These are phyloP conservation scores for Diadema setosum DNA, from an alignment of 35 echinoderm and acorn worm genomes.

Conservation along the genomic window DNA sequence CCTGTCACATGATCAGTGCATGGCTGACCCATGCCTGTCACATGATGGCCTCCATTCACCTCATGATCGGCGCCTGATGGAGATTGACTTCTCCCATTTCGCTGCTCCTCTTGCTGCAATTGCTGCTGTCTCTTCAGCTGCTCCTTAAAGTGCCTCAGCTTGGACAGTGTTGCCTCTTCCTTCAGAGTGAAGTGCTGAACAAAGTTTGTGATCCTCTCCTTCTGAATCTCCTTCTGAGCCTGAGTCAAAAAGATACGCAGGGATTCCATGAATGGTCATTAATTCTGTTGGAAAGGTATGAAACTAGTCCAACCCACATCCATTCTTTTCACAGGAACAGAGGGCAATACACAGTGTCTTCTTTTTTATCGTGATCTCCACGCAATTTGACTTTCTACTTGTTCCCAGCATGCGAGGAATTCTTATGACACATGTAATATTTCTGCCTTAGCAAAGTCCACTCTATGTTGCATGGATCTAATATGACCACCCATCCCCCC, in stretches of 20 bases:
- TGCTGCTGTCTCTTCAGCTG: not conserved
- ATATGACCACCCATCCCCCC: no score
- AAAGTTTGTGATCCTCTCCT: not conserved
- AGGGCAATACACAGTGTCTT: no score
- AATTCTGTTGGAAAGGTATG: no score
- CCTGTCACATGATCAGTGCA: not conserved
- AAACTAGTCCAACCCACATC: no score
- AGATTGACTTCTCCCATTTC: not conserved
- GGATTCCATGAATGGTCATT: no score
- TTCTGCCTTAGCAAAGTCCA: no score
- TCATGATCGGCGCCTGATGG: not conserved
- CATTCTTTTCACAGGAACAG: no score
- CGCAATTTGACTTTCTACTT: no score
- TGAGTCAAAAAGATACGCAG: not conserved
- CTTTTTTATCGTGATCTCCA: no score
- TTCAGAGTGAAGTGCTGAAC: not conserved
- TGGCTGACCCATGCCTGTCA: not conserved
- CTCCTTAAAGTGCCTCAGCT: conserved; percentile 1
- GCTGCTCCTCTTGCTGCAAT: not conserved
- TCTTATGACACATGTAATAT: no score
- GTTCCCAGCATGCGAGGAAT: no score
- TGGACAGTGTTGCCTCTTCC: not conserved
- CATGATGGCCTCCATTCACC: not conserved
- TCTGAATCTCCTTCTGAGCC: not conserved
- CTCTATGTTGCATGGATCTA: no score